These are phyloP conservation scores for Drosophila macrospina DNA, from an alignment of 2,888 invertebrate species.

Conservation along the genomic window DNA sequence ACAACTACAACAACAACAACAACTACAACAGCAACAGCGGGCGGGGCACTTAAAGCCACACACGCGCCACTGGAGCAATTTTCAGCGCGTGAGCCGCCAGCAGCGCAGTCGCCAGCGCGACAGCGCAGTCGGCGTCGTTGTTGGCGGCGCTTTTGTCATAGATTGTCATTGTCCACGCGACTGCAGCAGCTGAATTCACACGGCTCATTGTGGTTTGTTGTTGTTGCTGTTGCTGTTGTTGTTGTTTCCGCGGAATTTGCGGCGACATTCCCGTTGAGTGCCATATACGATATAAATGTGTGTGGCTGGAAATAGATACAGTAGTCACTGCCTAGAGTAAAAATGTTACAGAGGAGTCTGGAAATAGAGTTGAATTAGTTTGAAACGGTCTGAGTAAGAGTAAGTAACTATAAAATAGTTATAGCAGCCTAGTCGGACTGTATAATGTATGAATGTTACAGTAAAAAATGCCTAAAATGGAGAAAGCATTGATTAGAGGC, in stretches of 20 bases:
- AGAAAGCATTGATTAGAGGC: too few relatives aligned
- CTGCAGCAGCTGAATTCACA: constrained; percentile 78
- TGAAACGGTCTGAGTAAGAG: too few relatives aligned
- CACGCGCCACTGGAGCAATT: constrained; percentile 73
- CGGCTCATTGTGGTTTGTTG: constrained; percentile 68
- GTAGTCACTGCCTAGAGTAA: constrained; percentile 25
- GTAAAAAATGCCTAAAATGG: too few relatives aligned
- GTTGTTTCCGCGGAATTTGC: constrained; percentile 70
- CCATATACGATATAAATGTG: constrained; percentile 34
- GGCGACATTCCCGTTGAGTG: constrained; percentile 75
- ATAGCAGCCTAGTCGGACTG: too few relatives aligned
- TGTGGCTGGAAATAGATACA: constrained; percentile 46
- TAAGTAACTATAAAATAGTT: too few relatives aligned
- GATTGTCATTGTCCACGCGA: constrained; percentile 76
- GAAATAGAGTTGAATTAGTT: too few relatives aligned
- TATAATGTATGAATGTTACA: too few relatives aligned
- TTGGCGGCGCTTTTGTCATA: constrained; percentile 67
- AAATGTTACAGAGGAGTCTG: not conserved
- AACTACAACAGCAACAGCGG: constrained; percentile 32
- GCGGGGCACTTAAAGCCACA: constrained; percentile 65
- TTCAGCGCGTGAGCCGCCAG: constrained; percentile 63
- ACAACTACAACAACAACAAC: not conserved
- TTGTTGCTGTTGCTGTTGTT: too few relatives aligned
- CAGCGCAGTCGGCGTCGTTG: constrained; percentile 35
- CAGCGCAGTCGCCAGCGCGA: constrained; percentile 40